Base-by-base conservation (phyloP, 1,140 invertebrate genomes). In the Lucilia cuprina region DNA sequence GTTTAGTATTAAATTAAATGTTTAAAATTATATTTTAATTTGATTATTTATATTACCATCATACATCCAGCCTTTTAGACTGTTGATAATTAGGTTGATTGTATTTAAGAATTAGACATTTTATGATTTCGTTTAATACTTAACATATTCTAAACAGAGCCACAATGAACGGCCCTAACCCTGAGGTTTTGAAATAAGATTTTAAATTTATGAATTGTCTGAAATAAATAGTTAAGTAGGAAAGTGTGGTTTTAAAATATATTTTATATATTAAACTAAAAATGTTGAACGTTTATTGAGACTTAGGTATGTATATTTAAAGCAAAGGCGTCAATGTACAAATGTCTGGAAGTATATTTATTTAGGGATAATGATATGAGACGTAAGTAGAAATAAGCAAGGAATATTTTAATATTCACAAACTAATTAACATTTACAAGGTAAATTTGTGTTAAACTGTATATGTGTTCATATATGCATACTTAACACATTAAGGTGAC, bases 11-110 rank as follows among this genome's bases (percentile, higher is more conserved):
- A 78, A n/a, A 78, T 78, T 78, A 60, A 60, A 60, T 60, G 55
- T 75, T 78, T 78, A 47, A 78, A 78, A 78, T 78, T 78, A 78
- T 35, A 78, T 78, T 78, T 78, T 35, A 78, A 78, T 41, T 78
- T 78, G 75, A 78, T 78, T 78, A 78, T 78, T 78, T 78, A 78
- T 78, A 14, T 78, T n/a, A 78, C 30, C 17, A 17, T 17, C 74
- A 35, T 30, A 30, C 75, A 19, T 12, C n/a, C 75, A 41, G 34
- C 10, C 75, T 41, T 7, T 25, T 5, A 34, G 75, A 41, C 75
- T 78, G 34, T 78, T 78, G 34, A 41, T n/a, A 78, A 78, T 78
- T 78, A 78, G 75, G 35, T 34, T 41, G 35, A 30, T 47, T 41
- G 5, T 14, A n/a, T 47, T n/a, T 47, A n/a, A 47, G 75, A 47